Base-by-base conservation (phyloP, 2,888 invertebrate species). In the Rotaria sp. region DNA sequence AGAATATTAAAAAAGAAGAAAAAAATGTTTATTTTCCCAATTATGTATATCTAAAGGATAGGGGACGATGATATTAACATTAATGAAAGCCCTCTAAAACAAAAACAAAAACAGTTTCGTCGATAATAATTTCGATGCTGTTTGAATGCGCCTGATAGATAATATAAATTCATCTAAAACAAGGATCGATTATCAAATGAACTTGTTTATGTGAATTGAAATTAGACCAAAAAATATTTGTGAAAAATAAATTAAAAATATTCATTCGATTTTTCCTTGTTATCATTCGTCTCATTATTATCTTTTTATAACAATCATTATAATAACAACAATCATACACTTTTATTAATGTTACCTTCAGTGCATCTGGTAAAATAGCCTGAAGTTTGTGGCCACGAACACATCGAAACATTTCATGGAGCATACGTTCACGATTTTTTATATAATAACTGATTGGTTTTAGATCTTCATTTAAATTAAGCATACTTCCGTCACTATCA, bases 311-410 rank as follows among this genome's bases (percentile, higher is more conserved):
- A 59, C 38, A 35, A 67, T 67, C 35, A 35, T 67, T 35, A 21
- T 55, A 8, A 55, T 26, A 55, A 55, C 4, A 67, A 35, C 30
- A 85, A 13, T 38, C 7, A 15, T n/a, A 59, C 8, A 48, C 18
- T 38, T 45, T 80, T n/a, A 41, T 45, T n/a, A 45, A 45, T 38
- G 45, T 80, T 87, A 92, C 92, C 91, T 91, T 91, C 10, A 92
- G 89, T 38, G 90, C 88, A 48, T 91, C 91, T 11, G 92, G 92
- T 84, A 92, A 88, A 88, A 92, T 90, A 38, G 91, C 89, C 84
- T 90, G 89, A 38, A 92, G 89, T 87, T 91, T 91, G 48, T 89
- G 89, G 41, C 90, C 90, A 84, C 89, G 89, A 13, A 92, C 89
- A 86, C 91, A 90, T 45, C 89, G 88, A 87, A 92, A 91, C 89